A percentile compares a stretch with the other conserved stretches of the same genome.
These are phyloP conservation scores for Dendropsophus ebraccatus DNA, from an alignment of 2,113 vertebrate genomes.

Conservation along the genomic window DNA sequence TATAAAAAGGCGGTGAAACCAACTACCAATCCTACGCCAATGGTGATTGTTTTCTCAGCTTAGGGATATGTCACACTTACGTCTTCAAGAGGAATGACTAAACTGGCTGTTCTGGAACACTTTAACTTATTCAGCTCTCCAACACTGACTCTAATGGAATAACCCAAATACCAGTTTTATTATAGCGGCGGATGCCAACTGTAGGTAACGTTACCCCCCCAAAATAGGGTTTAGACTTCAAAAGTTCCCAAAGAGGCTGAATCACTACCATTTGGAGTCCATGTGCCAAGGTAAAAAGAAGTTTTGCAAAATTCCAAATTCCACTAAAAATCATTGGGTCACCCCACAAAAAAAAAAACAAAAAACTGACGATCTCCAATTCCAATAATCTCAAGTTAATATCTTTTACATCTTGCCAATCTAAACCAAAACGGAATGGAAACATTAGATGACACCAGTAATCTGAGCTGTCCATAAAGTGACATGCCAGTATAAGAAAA, in stretches of 20 bases:
- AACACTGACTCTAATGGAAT: slow-evolving; percentile 39
- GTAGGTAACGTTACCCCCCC: not conserved
- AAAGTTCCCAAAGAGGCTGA: not conserved
- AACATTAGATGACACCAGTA: not conserved
- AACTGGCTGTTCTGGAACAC: not conserved
- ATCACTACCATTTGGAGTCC: no score
- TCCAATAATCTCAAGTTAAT: not conserved
- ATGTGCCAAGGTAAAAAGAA: not conserved
- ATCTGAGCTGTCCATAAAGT: not conserved
- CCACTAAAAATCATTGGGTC: not conserved
- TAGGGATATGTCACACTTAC: not conserved
- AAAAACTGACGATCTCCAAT: not conserved
- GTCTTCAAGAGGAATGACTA: not conserved
- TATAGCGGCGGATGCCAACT: not conserved
- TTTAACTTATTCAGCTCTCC: no score
- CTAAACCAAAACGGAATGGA: not conserved
- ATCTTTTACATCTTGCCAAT: not conserved
- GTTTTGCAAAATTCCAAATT: not conserved
- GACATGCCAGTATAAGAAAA: not conserved
- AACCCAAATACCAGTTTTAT: not conserved
- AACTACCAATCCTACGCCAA: not conserved
- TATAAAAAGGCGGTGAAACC: not conserved
- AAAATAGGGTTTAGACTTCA: not conserved
- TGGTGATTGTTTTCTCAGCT: not conserved
- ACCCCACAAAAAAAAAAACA: not conserved